These are phyloP conservation scores for Nemopilema nomurai DNA, from an alignment of 30 jellyfish, hydroid and myxozoan genomes.

Conservation along the genomic window DNA sequence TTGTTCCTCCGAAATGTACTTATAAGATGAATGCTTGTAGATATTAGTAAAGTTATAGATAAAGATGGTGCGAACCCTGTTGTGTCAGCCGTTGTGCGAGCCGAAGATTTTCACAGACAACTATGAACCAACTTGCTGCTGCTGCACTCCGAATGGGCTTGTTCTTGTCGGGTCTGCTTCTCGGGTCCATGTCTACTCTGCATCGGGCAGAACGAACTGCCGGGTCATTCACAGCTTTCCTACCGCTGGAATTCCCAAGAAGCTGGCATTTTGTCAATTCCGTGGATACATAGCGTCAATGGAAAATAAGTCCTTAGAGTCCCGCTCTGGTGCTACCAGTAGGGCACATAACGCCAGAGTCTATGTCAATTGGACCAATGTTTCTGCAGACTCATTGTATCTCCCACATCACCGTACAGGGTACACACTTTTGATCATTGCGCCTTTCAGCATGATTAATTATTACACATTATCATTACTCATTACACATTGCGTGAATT, in stretches of 20 bases:
- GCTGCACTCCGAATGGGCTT: constrained; percentile 76
- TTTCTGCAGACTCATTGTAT: constrained; percentile 6
- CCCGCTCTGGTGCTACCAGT: constrained; percentile 31
- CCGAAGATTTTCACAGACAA: constrained; percentile 81
- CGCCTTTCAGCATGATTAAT: too few relatives aligned
- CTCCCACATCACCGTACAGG: constrained; percentile 41
- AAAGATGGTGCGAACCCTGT: constrained; percentile 90
- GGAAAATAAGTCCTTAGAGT: constrained; percentile 68
- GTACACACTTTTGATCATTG: not conserved
- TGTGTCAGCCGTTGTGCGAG: constrained; percentile 89
- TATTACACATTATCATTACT: too few relatives aligned
- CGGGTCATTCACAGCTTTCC: constrained; percentile 50
- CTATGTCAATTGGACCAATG: constrained; percentile 66
- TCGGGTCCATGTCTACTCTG: constrained; percentile 48
- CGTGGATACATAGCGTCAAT: constrained; percentile 61
- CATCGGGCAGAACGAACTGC: constrained; percentile 49
- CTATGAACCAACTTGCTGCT: constrained; percentile 77
- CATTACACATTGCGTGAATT: too few relatives aligned
- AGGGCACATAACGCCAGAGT: constrained; percentile 61
- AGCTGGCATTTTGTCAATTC: constrained; percentile 49
- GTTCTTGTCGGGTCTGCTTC: constrained; percentile 66
- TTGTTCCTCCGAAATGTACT: too few relatives aligned
- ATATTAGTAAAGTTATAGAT: not conserved
- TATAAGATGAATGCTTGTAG: too few relatives aligned
- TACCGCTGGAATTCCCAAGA: constrained; percentile 61